A percentile compares a stretch with the other conserved stretches of the same genome.
Conservation (phyloP, 2,113 vertebrate species). For the Scomber colias region DNA sequence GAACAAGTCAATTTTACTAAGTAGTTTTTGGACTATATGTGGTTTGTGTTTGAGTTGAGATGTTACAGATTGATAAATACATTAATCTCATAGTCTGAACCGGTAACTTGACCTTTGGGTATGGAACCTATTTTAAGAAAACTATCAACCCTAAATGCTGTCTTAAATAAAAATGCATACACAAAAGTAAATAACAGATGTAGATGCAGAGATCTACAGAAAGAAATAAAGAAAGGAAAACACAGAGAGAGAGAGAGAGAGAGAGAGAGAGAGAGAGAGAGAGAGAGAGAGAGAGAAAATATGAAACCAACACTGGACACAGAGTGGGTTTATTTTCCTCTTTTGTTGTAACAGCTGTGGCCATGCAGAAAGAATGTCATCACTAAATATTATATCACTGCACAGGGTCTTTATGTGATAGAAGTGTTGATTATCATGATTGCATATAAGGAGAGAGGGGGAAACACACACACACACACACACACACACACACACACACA, state of each 20-base stretch:
- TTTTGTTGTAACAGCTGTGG: constrained; percentile 72
- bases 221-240: constrained; percentile 2
- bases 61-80: too few relatives aligned
- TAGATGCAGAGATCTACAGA: constrained; percentile 10
- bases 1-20: too few relatives aligned
- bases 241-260: not conserved
- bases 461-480: constrained; percentile 21
- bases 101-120: too few relatives aligned
- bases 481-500: not conserved
- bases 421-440: constrained; percentile 26
- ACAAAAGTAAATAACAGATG: constrained; percentile 15
- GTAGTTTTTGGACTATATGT: too few relatives aligned
- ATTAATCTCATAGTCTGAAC: too few relatives aligned
- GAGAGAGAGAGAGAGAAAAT: constrained; percentile 10
- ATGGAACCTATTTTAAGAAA: too few relatives aligned
- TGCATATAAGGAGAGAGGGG: constrained; percentile 3
- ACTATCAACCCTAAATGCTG: too few relatives aligned
- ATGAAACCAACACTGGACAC: constrained; percentile 31
- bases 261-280: constrained; percentile 5
- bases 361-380: constrained; percentile 28
- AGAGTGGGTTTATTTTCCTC: constrained; percentile 47
- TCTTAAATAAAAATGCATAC: not conserved
- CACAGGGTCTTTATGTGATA: not conserved
- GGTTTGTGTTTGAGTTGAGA: too few relatives aligned
- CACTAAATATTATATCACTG: constrained; percentile 27